These are phyloP conservation scores for Coregonus clupeaformis DNA, from an alignment of 2,113 vertebrate genomes.

Conservation along the genomic window DNA sequence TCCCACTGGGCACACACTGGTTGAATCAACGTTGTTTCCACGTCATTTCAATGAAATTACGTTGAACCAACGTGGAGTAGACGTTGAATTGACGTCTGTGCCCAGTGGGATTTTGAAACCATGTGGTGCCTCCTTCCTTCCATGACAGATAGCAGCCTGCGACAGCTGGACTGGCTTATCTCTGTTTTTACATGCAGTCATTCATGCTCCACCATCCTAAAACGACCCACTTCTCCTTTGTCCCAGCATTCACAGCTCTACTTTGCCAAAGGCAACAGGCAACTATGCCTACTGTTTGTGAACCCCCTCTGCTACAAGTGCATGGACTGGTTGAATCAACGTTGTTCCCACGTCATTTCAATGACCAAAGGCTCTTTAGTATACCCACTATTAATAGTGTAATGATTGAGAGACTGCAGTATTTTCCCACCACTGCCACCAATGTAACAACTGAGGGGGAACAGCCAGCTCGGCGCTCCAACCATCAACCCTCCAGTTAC, in stretches of 20 bases:
- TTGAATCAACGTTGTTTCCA: no score
- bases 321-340: no score
- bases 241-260: slow-evolving; percentile 83
- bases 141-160: slow-evolving; percentile 4
- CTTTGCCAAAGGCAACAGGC: slow-evolving; percentile 83
- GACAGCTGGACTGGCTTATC: slow-evolving; percentile 53
- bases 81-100: no score
- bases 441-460: neutral
- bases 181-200: neutral
- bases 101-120: slow-evolving; percentile 37
- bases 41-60: no score
- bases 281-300: slow-evolving; percentile 60
- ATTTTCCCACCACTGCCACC: neutral
- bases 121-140: slow-evolving; percentile 17
- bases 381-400: no score
- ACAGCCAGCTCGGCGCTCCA: no score
- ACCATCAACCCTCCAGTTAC: neutral
- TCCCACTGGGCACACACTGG: no score
- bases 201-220: slow-evolving; percentile 1
- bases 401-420: no score
- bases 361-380: slow-evolving; percentile 32
- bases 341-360: no score
- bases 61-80: no score
- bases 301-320: slow-evolving; percentile 78
- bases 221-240: slow-evolving; percentile 4